Evolutionary conservation across 23 tunicate species (phyloP).

Genomic region (Clavelina lepadiformis): DNA sequence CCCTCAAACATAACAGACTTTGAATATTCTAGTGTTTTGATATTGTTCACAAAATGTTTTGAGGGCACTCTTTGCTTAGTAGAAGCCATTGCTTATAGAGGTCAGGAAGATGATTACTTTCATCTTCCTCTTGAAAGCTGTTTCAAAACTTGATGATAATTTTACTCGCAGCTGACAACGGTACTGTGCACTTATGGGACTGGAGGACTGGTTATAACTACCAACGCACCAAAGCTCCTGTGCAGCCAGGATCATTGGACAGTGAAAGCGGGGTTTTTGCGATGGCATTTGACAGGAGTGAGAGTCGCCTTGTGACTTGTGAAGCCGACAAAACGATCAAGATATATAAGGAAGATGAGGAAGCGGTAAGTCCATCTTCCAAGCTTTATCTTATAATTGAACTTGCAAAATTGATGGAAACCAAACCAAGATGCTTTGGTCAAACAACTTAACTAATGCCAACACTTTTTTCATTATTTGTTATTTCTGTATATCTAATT

Average conservation of each 20-base stretch:
- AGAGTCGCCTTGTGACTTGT: slow-evolving; percentile 86
- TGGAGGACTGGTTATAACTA: slow-evolving; percentile 98
- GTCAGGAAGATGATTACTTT: no score
- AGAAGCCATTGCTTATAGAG: no score
- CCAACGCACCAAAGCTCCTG: slow-evolving; percentile 96
- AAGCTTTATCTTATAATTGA: not conserved
- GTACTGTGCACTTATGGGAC: slow-evolving; percentile 93
- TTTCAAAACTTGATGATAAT: no score
- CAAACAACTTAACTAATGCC: not conserved
- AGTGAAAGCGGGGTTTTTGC: slow-evolving; percentile 97
- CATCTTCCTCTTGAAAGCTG: no score
- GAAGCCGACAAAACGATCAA: slow-evolving; percentile 99
- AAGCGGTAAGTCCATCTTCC: slow-evolving; percentile 50
- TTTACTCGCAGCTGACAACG: slow-evolving; percentile 99
- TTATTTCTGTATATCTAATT: not conserved
- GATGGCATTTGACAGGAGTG: slow-evolving; percentile 86
- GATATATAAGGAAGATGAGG: slow-evolving; percentile 94
- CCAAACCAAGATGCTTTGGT: no score
- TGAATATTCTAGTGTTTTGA: no score
- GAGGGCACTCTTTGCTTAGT: no score
- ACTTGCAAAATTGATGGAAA: no score
- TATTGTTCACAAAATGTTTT: no score
- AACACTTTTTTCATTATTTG: not conserved
- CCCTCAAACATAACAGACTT: no score
- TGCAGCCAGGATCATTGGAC: slow-evolving; percentile 97